Conservation (phyloP, 2,797 vertebrate genomes). For the Poeciliopsis turneri region DNA sequence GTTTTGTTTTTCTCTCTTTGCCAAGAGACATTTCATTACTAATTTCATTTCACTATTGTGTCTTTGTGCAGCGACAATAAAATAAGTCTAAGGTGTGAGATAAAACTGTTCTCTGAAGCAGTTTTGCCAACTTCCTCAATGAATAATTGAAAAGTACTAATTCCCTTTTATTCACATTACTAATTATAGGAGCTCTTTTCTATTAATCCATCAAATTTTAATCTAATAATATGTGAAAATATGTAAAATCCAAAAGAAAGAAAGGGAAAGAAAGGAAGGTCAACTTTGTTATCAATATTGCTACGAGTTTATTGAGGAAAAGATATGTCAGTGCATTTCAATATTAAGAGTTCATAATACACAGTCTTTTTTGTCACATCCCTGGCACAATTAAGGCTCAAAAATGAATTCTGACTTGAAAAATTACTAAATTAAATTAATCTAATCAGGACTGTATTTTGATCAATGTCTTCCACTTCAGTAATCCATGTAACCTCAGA, state of each 20-base stretch:
- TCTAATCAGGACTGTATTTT: not conserved
- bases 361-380: not conserved
- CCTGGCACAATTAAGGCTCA: not conserved
- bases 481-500: not conserved
- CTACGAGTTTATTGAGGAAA: not conserved
- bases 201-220: not conserved
- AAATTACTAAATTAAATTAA: no score
- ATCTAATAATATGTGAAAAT: constrained; percentile 19
- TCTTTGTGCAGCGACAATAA: no score
- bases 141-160: constrained; percentile 14
- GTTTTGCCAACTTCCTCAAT: constrained; percentile 7
- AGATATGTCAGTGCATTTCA: not conserved
- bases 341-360: not conserved
- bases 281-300: not conserved
- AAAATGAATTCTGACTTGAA: not conserved
- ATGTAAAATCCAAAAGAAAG: not conserved
- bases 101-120: constrained; percentile 26
- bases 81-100: not conserved
- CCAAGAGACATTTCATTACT: no score
- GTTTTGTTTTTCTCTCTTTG: no score
- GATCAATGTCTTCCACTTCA: no score
- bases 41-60: no score
- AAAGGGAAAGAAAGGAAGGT: not conserved
- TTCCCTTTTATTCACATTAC: not conserved
- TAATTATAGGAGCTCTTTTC: not conserved